Percentiles rank a stretch among this genome's conserved stretches.
These are phyloP conservation scores for Macquaria ambigua DNA, from an alignment of 2,113 vertebrate species.

Conservation along the genomic window DNA sequence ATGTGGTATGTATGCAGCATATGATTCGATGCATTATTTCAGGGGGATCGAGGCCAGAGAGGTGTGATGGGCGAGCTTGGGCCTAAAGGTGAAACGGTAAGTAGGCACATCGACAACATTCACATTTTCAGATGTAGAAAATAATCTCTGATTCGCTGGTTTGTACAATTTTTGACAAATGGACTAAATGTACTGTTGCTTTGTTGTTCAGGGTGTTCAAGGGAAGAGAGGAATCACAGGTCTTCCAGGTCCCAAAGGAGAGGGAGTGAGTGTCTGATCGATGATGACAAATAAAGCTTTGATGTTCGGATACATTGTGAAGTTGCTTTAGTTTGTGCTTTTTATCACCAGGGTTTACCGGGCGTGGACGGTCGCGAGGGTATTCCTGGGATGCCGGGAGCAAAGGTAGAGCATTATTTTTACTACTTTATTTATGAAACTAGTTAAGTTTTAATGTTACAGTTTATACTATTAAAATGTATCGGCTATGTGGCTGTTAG, in stretches of 20 bases:
- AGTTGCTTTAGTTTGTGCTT: not conserved
- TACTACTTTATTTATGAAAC: not conserved
- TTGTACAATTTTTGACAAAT: not conserved
- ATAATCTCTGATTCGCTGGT: not conserved
- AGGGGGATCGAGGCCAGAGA: constrained; percentile 95
- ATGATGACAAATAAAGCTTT: not conserved
- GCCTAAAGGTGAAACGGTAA: constrained; percentile 91
- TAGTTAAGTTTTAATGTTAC: not conserved
- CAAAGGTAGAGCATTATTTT: constrained; percentile 86
- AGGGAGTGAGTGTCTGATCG: constrained; percentile 86
- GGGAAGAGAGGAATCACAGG: constrained; percentile 94
- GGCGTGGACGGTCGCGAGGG: constrained; percentile 94
- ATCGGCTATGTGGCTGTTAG: not conserved
- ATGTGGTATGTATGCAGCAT: not conserved
- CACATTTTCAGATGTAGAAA: constrained; percentile 8
- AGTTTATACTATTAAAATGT: not conserved
- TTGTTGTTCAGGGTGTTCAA: constrained; percentile 86
- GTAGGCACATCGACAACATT: constrained; percentile 50
- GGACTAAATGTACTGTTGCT: constrained; percentile 13
- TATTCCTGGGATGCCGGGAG: constrained; percentile 95
- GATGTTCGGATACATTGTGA: not conserved
- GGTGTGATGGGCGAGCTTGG: constrained; percentile 91
- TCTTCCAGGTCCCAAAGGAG: constrained; percentile 94
- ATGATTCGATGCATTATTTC: constrained; percentile 34
- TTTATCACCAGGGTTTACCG: constrained; percentile 88